phyloP scores from a whole-genome alignment of 2,113 vertebrate genomes.

The Calonectris borealis region DNA sequence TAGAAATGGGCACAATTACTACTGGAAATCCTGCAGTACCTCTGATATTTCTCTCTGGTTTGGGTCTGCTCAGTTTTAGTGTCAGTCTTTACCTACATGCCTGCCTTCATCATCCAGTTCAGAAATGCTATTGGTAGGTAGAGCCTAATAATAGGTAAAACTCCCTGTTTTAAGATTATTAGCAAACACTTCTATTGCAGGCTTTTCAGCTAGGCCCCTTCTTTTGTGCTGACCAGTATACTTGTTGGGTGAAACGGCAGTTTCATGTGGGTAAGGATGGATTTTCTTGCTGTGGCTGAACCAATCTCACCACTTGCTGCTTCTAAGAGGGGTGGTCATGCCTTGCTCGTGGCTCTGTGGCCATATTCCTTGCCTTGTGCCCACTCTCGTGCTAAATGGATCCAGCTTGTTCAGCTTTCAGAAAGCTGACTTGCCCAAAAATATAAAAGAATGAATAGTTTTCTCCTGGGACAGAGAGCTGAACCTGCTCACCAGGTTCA shows the following conservation, averaged over 20 bases:
- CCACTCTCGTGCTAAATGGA: not conserved
- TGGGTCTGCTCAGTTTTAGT: not conserved
- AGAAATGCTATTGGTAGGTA: not conserved
- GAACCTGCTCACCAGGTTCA: constrained; percentile 44
- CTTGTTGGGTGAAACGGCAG: not conserved
- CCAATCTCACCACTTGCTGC: not conserved
- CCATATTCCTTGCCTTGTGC: not conserved
- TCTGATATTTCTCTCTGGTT: not conserved
- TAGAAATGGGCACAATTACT: not conserved
- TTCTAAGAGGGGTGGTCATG: not conserved
- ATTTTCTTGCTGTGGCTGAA: not conserved
- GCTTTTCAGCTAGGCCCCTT: not conserved
- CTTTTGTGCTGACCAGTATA: not conserved
- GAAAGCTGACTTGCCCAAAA: not conserved
- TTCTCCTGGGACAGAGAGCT: not conserved
- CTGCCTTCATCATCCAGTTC: not conserved
- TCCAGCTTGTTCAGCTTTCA: not conserved
- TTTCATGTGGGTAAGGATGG: not conserved
- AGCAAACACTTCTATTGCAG: not conserved
- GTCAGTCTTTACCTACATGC: not conserved
- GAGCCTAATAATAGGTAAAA: not conserved
- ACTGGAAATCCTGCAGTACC: not conserved
- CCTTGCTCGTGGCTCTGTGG: not conserved
- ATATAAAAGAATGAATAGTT: not conserved
- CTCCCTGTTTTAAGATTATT: not conserved